These are phyloP conservation scores for Eumaeus atala DNA, from an alignment of 1,140 invertebrate genomes.

Conservation along the genomic window DNA sequence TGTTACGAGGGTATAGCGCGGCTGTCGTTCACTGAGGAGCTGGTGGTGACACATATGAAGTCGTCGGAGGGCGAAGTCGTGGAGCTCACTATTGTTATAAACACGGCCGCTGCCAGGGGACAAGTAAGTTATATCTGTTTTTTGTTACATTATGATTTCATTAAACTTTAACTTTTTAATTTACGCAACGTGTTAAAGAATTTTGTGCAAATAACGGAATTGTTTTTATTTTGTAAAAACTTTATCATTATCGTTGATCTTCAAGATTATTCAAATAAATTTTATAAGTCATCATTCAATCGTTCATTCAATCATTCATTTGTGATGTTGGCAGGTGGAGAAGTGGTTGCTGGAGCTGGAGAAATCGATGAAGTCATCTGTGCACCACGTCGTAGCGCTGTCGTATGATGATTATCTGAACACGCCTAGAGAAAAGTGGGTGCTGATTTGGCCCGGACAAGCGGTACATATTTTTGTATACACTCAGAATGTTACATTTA, in stretches of 20 bases:
- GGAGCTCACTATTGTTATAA: slow-evolving; percentile 84
- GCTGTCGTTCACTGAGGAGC: slow-evolving; percentile 88
- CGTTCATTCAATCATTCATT: no score
- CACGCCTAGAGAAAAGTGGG: slow-evolving; percentile 84
- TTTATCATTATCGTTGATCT: no score
- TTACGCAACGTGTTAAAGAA: no score
- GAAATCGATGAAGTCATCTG: slow-evolving; percentile 90
- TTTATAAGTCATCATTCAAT: neutral
- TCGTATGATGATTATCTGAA: slow-evolving; percentile 81
- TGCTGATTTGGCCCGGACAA: slow-evolving; percentile 92
- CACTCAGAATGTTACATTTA: no score
- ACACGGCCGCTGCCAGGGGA: slow-evolving; percentile 90
- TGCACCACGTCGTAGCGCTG: slow-evolving; percentile 80
- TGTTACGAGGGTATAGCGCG: slow-evolving; percentile 95
- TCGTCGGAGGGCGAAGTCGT: slow-evolving; percentile 93
- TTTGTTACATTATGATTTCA: no score
- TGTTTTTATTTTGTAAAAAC: no score
- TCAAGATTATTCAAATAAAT: slow-evolving; percentile 7
- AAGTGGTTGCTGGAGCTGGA: slow-evolving; percentile 97
- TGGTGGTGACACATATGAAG: slow-evolving; percentile 93
- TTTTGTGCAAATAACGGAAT: no score
- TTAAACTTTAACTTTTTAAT: no score
- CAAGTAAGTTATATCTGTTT: slow-evolving; percentile 74
- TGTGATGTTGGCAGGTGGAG: slow-evolving; percentile 78
- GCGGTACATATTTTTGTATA: slow-evolving; percentile 61